These are phyloP conservation scores for Torymus aiolomorphi DNA, from an alignment of 2,888 invertebrate species.

Conservation along the genomic window DNA sequence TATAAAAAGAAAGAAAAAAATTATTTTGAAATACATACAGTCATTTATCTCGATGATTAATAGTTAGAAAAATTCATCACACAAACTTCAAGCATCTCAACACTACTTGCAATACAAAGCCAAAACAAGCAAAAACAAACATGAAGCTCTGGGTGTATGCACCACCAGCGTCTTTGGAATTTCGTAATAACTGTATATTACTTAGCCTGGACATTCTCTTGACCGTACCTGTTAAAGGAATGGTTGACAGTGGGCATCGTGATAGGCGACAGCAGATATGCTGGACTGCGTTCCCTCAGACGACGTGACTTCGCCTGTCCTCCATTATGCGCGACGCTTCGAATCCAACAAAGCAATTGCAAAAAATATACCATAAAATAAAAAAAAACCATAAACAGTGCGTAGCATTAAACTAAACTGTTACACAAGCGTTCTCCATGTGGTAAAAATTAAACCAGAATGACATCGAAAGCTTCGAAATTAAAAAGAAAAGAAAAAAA, in stretches of 20 bases:
- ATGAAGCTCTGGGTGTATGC: conserved; percentile 10
- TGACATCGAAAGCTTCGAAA: conserved; percentile 36
- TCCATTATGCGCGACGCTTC: conserved; percentile 71
- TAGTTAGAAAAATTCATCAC: too few relatives aligned
- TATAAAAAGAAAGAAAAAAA: too few relatives aligned
- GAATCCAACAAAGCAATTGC: conserved; percentile 55
- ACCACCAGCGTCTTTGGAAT: conserved; percentile 3
- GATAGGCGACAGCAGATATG: conserved; percentile 79
- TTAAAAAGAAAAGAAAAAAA: background rate
- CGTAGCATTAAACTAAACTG: conserved; percentile 29
- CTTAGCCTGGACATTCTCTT: conserved; percentile 40
- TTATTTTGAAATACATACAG: too few relatives aligned
- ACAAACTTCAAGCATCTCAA: too few relatives aligned
- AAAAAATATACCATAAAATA: conserved; percentile 60
- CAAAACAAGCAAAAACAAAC: conserved; percentile 17
- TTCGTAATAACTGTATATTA: conserved; percentile 13
- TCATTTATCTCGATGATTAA: too few relatives aligned
- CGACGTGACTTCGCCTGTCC: conserved; percentile 72
- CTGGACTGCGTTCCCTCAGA: conserved; percentile 73
- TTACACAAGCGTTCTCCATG: conserved; percentile 46
- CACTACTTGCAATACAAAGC: conserved; percentile 12
- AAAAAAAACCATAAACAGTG: conserved; percentile 39
- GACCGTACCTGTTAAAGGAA: conserved; percentile 79
- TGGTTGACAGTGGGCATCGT: conserved; percentile 78
- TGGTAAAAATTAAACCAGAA: conserved; percentile 34